These are phyloP conservation scores for Stenoptilia bipunctidactyla DNA, from an alignment of 2,888 invertebrate genomes.

Conservation along the genomic window DNA sequence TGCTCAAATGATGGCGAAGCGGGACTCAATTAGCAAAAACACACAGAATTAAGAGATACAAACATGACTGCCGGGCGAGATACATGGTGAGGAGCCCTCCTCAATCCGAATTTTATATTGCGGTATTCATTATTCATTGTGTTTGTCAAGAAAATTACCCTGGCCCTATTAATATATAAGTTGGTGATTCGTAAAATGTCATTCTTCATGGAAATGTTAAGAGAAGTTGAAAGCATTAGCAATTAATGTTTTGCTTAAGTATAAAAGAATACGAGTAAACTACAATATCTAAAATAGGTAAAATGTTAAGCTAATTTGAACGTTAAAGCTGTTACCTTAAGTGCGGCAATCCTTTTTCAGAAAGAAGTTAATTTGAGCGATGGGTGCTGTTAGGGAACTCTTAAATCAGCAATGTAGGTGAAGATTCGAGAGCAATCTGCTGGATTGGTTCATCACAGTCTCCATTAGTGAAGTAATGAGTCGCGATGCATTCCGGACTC, in stretches of 20 bases:
- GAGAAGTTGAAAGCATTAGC: no score
- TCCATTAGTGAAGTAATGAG: constrained; percentile 68
- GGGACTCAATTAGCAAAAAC: constrained; percentile 67
- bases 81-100: constrained; percentile 51
- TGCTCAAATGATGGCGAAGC: constrained; percentile 44
- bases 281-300: no score
- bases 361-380: constrained; percentile 9
- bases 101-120: constrained; percentile 68
- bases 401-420: constrained; percentile 20
- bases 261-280: no score
- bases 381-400: not conserved
- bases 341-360: constrained; percentile 22
- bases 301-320: no score
- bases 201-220: no score
- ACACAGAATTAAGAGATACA: constrained; percentile 66
- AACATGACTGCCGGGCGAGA: constrained; percentile 55
- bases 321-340: no score
- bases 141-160: constrained; percentile 67
- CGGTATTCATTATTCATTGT: constrained; percentile 63
- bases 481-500: constrained; percentile 55
- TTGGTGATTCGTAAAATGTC: constrained; percentile 29
- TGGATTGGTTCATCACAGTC: constrained; percentile 68
- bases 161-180: constrained; percentile 69
- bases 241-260: no score
- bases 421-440: constrained; percentile 68